Conservation (phyloP, 1,140 invertebrate genomes). For the Euwallacea fornicatus region DNA sequence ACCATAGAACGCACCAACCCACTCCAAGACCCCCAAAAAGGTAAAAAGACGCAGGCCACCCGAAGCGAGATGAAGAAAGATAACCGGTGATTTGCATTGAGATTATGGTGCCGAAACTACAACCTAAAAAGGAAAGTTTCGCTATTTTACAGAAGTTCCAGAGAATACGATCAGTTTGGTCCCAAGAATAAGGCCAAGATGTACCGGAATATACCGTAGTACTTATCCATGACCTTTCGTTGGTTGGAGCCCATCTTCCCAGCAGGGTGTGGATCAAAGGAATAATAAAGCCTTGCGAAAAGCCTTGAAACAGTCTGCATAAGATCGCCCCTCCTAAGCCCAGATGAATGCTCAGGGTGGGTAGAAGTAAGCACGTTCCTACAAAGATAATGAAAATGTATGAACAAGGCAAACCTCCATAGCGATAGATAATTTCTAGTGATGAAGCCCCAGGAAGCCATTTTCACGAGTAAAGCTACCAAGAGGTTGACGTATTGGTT, state of each 20-base stretch:
- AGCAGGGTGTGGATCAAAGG: constrained; percentile 41
- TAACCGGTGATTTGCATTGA: constrained; percentile 70
- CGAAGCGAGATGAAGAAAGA: constrained; percentile 63
- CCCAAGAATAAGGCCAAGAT: neutral
- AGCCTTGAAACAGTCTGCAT: constrained; percentile 42
- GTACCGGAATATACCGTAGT: constrained; percentile 41
- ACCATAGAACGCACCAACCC: constrained; percentile 65
- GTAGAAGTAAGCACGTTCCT: constrained; percentile 57
- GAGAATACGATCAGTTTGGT: neutral
- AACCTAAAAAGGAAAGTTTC: constrained; percentile 54
- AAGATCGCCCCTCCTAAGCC: constrained; percentile 40
- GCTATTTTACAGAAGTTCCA: neutral
- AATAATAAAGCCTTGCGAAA: constrained; percentile 43
- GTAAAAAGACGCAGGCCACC: constrained; percentile 82
- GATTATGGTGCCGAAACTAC: constrained; percentile 72
- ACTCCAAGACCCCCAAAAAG: constrained; percentile 67
- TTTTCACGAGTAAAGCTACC: too few species aligned
- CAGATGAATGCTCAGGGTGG: constrained; percentile 27
- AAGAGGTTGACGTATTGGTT: too few species aligned
- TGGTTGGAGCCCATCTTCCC: constrained; percentile 41
- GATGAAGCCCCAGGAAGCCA: too few species aligned
- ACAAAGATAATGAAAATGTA: constrained; percentile 17
- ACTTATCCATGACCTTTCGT: constrained; percentile 41
- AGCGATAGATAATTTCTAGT: too few species aligned
- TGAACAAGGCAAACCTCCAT: too few species aligned